Base-by-base conservation (phyloP, 2,797 vertebrate species). In the Lateolabrax maculatus region DNA sequence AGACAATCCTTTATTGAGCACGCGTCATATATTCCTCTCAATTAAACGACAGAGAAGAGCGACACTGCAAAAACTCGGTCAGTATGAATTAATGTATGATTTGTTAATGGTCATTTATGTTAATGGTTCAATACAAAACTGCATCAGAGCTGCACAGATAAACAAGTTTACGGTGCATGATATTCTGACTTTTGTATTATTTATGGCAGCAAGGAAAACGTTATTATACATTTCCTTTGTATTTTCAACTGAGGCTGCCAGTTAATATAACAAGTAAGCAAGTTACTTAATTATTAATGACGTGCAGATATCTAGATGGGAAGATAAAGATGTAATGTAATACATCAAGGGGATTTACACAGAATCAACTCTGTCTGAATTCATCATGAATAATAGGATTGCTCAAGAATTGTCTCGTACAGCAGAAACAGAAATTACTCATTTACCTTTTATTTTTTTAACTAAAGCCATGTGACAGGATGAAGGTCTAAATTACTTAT, bases 401-500 rank as follows among this genome's bases (percentile, higher is more conserved):
- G 19, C n/a, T 36, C 1, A 27, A 16, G 13, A 36, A 70, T 0
- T 1, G 18, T n/a, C 7, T 34, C 39, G 2, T 11, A 31, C n/a
- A 37, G 0, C 55, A 46, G 4, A 55, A 16, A 25, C 29, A 9
- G 11, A 58, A 36, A 46, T 19, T 5, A 16, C 7, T 7, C 13
- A 1, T 21, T 39, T 16, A 21, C 15, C 29, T 21, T 25, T 36
- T 34, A 63, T n/a, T n/a, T n/a, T 72, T 29, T 36, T 4, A 11
- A 11, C 1, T 12, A 19, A 6, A 36, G 29, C 60, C 61, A 71
- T 12, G 25, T 70, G 36, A 79, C 41, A 51, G 23, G 41, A 78
- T 64, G 23, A 55, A 29, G 3, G 1, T 49, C 7, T 9, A 36
- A 61, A 25, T 21, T 37, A 8, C 29, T 72, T 64, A 70, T 82